These are phyloP conservation scores for Troides helena DNA, from an alignment of 2,888 invertebrate genomes.

Conservation along the genomic window DNA sequence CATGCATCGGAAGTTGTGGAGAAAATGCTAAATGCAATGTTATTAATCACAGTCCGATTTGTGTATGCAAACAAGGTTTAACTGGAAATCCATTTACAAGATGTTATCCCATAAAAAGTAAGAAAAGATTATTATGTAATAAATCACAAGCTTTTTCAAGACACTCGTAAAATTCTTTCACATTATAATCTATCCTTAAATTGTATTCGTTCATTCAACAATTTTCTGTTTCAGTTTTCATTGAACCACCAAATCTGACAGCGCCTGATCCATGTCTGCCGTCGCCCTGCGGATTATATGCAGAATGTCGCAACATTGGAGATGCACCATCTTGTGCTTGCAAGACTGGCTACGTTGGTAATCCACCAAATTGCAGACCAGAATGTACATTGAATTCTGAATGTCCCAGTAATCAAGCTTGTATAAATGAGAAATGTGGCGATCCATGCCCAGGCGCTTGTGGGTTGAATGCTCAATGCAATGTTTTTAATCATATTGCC, in stretches of 20 bases:
- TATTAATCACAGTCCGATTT: slow-evolving; percentile 86
- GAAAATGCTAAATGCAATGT: slow-evolving; percentile 82
- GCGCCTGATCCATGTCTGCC: slow-evolving; percentile 81
- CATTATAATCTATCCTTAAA: background rate
- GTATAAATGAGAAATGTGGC: slow-evolving; percentile 82
- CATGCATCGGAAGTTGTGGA: slow-evolving; percentile 83
- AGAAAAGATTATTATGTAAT: slow-evolving; percentile 32
- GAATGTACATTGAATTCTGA: slow-evolving; percentile 86
- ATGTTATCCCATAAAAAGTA: slow-evolving; percentile 82
- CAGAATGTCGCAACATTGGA: slow-evolving; percentile 80
- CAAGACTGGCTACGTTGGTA: slow-evolving; percentile 80
- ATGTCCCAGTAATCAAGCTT: slow-evolving; percentile 83
- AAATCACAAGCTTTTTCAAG: background rate
- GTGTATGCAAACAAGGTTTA: slow-evolving; percentile 85
- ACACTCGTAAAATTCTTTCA: too few relatives aligned
- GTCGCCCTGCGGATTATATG: slow-evolving; percentile 84
- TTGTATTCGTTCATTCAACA: background rate
- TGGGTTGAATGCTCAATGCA: slow-evolving; percentile 79
- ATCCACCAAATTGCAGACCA: slow-evolving; percentile 84
- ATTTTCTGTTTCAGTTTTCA: slow-evolving; percentile 48
- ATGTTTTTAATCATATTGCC: slow-evolving; percentile 82
- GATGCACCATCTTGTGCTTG: slow-evolving; percentile 82
- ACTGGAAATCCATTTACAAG: slow-evolving; percentile 89
- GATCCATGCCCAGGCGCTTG: slow-evolving; percentile 86
- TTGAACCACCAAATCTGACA: slow-evolving; percentile 48